Conservation (phyloP, 2,888 invertebrate species). For the Rhagophthalmus giganteus region DNA sequence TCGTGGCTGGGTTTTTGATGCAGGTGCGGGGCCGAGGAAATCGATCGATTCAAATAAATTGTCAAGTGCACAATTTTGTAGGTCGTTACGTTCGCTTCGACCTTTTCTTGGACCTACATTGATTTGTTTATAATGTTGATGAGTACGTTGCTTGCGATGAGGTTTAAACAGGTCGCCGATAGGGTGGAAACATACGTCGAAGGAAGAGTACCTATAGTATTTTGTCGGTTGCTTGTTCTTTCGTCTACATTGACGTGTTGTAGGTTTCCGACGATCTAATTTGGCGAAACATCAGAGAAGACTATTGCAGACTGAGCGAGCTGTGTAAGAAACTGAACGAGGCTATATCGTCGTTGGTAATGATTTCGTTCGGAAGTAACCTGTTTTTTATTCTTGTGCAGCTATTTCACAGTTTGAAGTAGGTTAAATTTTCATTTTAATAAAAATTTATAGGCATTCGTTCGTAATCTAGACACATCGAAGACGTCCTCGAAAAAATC, state of each 20-base stretch:
- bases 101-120: slow-evolving; percentile 74
- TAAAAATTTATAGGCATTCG: no score
- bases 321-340: slow-evolving; percentile 63
- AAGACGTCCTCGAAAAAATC: slow-evolving; percentile 52
- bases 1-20: slow-evolving; percentile 1
- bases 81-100: slow-evolving; percentile 61
- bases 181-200: neutral
- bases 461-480: slow-evolving; percentile 4
- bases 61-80: slow-evolving; percentile 1
- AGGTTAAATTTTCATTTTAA: no score
- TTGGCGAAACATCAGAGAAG: slow-evolving; percentile 67
- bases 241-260: slow-evolving; percentile 19
- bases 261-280: slow-evolving; percentile 63
- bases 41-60: no score
- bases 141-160: slow-evolving; percentile 67
- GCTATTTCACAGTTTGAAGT: slow-evolving; percentile 64
- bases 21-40: slow-evolving; percentile 1
- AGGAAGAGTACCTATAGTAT: slow-evolving; percentile 1
- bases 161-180: slow-evolving; percentile 60
- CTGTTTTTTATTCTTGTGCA: slow-evolving; percentile 72
- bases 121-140: slow-evolving; percentile 74
- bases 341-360: slow-evolving; percentile 63
- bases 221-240: neutral
- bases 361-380: slow-evolving; percentile 69
- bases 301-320: slow-evolving; percentile 64